Evolutionary conservation across 1,140 invertebrate genomes (phyloP).

Genomic region (Theocolax elegans): DNA sequence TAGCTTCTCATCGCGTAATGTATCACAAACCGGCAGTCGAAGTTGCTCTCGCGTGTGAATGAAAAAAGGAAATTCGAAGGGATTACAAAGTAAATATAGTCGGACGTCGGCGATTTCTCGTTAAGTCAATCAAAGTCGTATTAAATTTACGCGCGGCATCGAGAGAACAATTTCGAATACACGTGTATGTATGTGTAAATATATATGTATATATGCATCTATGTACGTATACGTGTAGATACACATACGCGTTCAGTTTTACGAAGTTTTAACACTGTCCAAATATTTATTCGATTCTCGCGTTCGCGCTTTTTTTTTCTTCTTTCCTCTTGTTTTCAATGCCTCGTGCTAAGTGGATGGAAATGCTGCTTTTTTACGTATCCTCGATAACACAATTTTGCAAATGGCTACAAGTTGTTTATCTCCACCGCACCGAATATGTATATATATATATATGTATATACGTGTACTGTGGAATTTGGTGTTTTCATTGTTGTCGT

Average conservation of each 20-base stretch:
- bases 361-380: background rate
- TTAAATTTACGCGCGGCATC: constrained; percentile 10
- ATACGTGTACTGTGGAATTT: too few species aligned
- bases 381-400: background rate
- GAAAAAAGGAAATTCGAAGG: constrained; percentile 10
- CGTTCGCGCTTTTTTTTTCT: constrained; percentile 6
- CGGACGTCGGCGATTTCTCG: constrained; percentile 10
- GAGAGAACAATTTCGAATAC: background rate
- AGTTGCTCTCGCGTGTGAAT: too few species aligned
- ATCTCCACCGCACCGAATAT: too few species aligned
- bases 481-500: too few species aligned
- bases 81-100: constrained; percentile 31
- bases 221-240: too few species aligned
- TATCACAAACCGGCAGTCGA: too few species aligned
- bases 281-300: constrained; percentile 27
- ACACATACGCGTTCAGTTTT: too few species aligned
- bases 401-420: background rate
- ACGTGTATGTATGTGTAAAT: too few species aligned
- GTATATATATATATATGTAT: too few species aligned
- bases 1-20: too few species aligned
- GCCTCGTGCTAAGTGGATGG: background rate
- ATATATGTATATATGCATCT: too few species aligned
- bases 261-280: constrained; percentile 22
- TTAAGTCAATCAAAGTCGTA: constrained; percentile 36
- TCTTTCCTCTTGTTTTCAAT: background rate